phyloP scores from a whole-genome alignment of 2,113 vertebrate species.

The Corythaixoides concolor region DNA sequence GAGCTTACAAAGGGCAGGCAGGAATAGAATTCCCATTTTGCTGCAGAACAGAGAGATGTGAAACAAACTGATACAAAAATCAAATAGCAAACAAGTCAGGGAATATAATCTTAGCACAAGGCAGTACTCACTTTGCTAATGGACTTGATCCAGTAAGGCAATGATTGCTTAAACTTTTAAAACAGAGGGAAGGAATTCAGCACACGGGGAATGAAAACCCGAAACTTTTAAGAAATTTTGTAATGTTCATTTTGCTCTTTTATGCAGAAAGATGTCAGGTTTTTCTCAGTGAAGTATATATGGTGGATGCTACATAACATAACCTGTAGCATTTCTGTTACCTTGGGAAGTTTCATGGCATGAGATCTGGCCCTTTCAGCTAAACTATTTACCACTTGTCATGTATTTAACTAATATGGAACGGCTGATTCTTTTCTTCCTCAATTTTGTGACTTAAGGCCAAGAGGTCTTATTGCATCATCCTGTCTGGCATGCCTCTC shows the following conservation, averaged over 20 bases:
- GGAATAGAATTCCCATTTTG: slow-evolving; percentile 20
- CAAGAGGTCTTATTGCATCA: neutral
- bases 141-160: neutral
- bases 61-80: neutral
- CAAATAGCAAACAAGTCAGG: neutral
- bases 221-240: neutral
- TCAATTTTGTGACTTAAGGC: neutral
- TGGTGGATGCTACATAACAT: neutral
- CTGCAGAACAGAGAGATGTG: neutral
- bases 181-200: neutral
- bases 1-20: slow-evolving; percentile 21
- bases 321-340: neutral
- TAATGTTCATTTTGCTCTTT: neutral
- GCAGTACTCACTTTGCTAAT: neutral
- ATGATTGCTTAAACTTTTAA: neutral
- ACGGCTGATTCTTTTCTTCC: neutral
- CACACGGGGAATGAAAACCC: neutral
- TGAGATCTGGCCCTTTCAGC: neutral
- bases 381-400: neutral
- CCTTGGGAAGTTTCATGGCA: neutral
- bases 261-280: neutral
- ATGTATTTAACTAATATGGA: neutral
- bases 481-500: neutral
- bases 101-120: neutral
- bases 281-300: neutral